Evolutionary conservation across 2,888 invertebrate species (phyloP).

Genomic region (Campopleginae sp.): DNA sequence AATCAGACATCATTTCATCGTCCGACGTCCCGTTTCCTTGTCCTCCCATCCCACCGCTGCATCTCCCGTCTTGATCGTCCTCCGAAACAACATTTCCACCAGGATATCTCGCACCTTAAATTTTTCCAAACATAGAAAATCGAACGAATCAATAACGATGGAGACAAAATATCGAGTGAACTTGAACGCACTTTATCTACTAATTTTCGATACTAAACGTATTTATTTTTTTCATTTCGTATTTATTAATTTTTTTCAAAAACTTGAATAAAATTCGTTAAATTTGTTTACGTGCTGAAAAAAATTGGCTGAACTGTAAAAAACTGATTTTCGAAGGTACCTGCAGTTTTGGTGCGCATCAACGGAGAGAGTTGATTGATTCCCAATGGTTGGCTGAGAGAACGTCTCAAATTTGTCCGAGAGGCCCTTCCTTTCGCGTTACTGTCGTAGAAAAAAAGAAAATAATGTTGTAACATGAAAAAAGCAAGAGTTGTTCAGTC

Average conservation of each 20-base stretch:
- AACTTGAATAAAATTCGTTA: no score
- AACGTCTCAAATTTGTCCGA: constrained; percentile 85
- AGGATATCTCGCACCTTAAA: constrained; percentile 83
- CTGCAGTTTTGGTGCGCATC: constrained; percentile 85
- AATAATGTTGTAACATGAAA: constrained; percentile 39
- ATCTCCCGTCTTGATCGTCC: constrained; percentile 85
- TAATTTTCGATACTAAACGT: no score
- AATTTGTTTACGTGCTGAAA: no score
- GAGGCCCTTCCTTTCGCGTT: constrained; percentile 83
- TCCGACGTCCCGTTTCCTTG: constrained; percentile 84
- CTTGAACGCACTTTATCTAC: no score
- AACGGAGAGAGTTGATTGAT: constrained; percentile 87
- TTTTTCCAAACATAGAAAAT: not conserved
- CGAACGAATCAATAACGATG: not conserved
- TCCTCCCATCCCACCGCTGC: constrained; percentile 74
- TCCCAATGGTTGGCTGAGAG: constrained; percentile 89
- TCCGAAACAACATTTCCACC: constrained; percentile 85
- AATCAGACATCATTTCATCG: constrained; percentile 86
- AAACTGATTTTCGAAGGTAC: constrained; percentile 73
- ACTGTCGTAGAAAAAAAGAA: constrained; percentile 73
- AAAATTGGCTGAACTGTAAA: not conserved
- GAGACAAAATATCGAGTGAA: no score
- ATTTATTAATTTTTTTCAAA: no score
- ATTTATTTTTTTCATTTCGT: no score
- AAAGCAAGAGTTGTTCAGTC: constrained; percentile 35